phyloP scores from a whole-genome alignment of 2,113 vertebrate genomes.

The Asarcornis scutulata region DNA sequence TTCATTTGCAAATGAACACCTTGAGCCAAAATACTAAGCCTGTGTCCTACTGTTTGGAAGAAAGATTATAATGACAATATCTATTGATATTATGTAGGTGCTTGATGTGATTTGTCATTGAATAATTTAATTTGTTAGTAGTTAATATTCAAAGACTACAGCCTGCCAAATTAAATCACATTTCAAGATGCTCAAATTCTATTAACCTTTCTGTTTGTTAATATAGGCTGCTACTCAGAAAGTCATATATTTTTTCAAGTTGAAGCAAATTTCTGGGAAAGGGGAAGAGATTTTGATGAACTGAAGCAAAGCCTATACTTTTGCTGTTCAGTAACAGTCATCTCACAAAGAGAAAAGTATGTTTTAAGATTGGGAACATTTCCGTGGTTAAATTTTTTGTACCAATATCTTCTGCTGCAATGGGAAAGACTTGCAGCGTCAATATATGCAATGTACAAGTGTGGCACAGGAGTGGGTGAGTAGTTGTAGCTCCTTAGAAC shows the following conservation, averaged over 20 bases:
- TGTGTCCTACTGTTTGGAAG: slow-evolving; percentile 1
- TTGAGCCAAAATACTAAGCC: slow-evolving; percentile 50
- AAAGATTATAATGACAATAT: slow-evolving; percentile 23
- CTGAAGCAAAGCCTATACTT: not conserved
- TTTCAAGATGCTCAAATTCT: slow-evolving; percentile 58
- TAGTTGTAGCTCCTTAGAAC: not conserved
- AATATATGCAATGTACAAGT: not conserved
- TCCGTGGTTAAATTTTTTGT: not conserved
- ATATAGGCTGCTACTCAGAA: slow-evolving; percentile 29
- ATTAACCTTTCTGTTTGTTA: slow-evolving; percentile 62
- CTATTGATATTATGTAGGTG: slow-evolving; percentile 19
- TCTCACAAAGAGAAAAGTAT: not conserved
- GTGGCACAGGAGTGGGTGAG: not conserved
- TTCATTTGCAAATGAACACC: slow-evolving; percentile 65
- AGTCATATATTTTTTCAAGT: not conserved
- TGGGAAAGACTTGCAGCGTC: not conserved
- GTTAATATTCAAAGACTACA: slow-evolving; percentile 51
- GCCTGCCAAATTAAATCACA: slow-evolving; percentile 64
- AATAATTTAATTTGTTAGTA: slow-evolving; percentile 62
- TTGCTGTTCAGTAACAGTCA: not conserved
- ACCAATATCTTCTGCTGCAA: not conserved
- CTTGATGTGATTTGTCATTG: slow-evolving; percentile 48
- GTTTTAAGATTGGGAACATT: not conserved
- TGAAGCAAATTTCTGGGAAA: not conserved
- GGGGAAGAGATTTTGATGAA: not conserved